Base-by-base conservation (phyloP, 2,113 vertebrate species). In the Puffinus mauretanicus region DNA sequence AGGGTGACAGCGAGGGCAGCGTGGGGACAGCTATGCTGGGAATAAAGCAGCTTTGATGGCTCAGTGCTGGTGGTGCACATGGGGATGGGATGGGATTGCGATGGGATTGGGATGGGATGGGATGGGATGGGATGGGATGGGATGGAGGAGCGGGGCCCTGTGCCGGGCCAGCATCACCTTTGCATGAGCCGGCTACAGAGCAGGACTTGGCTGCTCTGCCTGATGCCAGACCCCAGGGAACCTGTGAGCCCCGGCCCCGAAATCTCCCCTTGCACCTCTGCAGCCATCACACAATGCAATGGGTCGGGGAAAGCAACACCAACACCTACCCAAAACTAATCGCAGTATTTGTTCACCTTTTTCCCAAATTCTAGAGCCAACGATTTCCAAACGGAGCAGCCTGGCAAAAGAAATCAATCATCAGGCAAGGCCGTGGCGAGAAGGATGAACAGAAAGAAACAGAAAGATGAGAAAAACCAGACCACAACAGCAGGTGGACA, bases 201-300 rank as follows among this genome's bases (percentile, higher is more conserved):
- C 36, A 20, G 24, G 65, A 71, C 29, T 20, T 0, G 0, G 29
- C 25, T 78, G 55, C 58, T 46, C 46, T 47, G 46, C 36, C 49
- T 0, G 0, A 34, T 32, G 52, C 30, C 1, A 0, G 25, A 20
- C n/a, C 47, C 29, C 60, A 72, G 58, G n/a, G 46, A 73, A 47
- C 10, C 66, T 15, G 21, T 22, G n/a, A 84, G 42, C 38, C 22
- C 1, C 2, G 6, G 6, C 21, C 76, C 70, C 3, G 0, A 58
- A 77, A 65, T 34, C 44, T 71, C 34, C 44, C 36, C 20, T 58
- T 6, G 6, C 0, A 2, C 36, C 36, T 70, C 69, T 36, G 47
- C 44, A 71, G 58, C 70, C 51, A 55, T 13, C 77, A 66, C 18
- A 44, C 21, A 55, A 29, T 1, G 38, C n/a, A 49, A 18, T 0